Evolutionary conservation across 2,113 vertebrate genomes (phyloP).

Genomic region (Anarhynchus alexandrinus): DNA sequence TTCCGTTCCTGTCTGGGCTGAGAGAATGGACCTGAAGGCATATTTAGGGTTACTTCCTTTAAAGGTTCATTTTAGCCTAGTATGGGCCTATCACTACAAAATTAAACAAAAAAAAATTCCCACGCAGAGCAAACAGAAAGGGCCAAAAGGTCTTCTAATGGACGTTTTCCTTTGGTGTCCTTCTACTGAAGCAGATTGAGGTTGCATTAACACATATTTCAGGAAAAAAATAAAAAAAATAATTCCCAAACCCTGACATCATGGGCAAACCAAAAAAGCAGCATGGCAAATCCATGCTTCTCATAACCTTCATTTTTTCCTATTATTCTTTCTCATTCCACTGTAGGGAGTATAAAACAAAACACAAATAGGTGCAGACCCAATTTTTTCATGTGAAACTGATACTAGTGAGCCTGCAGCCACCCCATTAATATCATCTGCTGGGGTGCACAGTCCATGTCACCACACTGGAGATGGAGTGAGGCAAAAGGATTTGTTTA

Average conservation of each 20-base stretch:
- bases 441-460: neutral
- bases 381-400: neutral
- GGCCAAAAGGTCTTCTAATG: neutral
- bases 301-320: constrained; percentile 31
- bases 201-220: neutral
- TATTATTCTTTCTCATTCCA: constrained; percentile 46
- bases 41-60: neutral
- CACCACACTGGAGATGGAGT: neutral
- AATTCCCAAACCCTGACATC: constrained; percentile 37
- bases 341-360: neutral
- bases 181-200: neutral
- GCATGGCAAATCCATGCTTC: neutral
- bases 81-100: neutral
- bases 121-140: neutral
- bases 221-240: neutral
- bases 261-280: neutral
- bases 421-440: neutral
- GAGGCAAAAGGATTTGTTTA: neutral
- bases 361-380: neutral
- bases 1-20: neutral
- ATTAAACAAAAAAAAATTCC: neutral
- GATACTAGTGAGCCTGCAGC: neutral
- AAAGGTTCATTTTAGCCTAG: neutral
- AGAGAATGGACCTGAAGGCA: neutral
- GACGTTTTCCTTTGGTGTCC: neutral